Base-by-base conservation (phyloP, 2,113 vertebrate genomes). In the Scortum barcoo region DNA sequence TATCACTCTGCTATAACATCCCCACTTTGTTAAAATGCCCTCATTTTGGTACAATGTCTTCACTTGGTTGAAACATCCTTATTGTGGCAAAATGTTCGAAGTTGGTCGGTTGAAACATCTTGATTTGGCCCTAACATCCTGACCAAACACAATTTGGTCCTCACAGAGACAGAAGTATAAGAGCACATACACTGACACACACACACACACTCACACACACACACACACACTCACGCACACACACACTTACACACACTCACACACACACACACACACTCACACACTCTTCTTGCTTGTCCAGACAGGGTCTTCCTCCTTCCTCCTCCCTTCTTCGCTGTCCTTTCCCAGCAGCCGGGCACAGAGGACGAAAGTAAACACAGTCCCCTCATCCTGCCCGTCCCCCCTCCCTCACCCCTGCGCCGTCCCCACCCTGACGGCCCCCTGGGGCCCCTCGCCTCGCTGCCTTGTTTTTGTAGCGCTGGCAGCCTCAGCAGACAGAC, bases 381-480 rank as follows among this genome's bases (percentile, higher is more conserved):
- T 86, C 86, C 78, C 74, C 86, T 87, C 84, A 19, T 88, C 77
- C 62, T 83, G 78, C 16, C 67, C 17, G 44, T 63, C 67, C 51
- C 17, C 78, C 65, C 72, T 69, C 71, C 77, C 63, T 76, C 66
- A 38, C 42, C 80, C 57, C 67, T 77, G 42, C 40, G 67, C 82
- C 68, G 24, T 78, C 75, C 83, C 70, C 86, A 58, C 83, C 79
- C 83, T 76, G 74, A 73, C 48, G 53, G 79, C 81, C 85, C 87
- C 84, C 83, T 38, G 72, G 86, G 91, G 93, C 91, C 93, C 93
- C 90, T 90, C 57, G 79, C 84, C 87, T 90, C 62, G 12, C 88
- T 60, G 81, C 84, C 83, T 88, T 95, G 94, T 94, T 95, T 93
- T 93, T 90, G 83, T 93, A 93, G 74, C 17, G 14, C 91, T 89